Conservation (phyloP, 1,140 invertebrate genomes). For the Leptinotarsa undecemlineata region DNA sequence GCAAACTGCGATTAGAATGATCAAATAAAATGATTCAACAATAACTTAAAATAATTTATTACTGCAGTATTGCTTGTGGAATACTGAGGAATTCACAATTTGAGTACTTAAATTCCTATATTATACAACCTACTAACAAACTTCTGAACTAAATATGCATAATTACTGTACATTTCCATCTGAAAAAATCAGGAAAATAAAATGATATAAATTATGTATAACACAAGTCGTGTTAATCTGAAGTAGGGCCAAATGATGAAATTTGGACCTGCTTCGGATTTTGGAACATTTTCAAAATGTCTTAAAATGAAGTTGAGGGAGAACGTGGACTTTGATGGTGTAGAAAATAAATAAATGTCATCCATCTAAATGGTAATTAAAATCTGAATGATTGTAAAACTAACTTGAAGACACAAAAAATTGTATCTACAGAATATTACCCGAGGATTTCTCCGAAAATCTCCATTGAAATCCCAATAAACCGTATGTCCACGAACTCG, state of each 20-base stretch:
- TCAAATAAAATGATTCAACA: conserved; percentile 18
- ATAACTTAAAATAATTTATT: conserved; percentile 40
- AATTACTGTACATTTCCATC: conserved; percentile 36
- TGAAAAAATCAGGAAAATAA: conserved; percentile 40
- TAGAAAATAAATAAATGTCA: too few relatives aligned
- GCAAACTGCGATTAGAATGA: neutral
- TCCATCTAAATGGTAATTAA: too few relatives aligned
- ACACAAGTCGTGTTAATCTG: neutral
- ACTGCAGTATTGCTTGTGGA: conserved; percentile 37
- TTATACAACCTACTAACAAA: conserved; percentile 20
- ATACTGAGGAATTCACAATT: conserved; percentile 33
- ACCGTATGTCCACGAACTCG: too few relatives aligned
- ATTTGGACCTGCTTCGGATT: neutral
- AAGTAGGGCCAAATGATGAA: neutral
- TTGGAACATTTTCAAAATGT: neutral
- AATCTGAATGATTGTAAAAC: too few relatives aligned
- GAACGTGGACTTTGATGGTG: neutral
- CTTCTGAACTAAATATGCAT: conserved; percentile 19
- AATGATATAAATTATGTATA: conserved; percentile 22
- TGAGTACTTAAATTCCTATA: conserved; percentile 33
- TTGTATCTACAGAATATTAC: too few relatives aligned
- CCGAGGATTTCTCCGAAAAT: too few relatives aligned
- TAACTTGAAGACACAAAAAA: too few relatives aligned
- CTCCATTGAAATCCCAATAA: too few relatives aligned
- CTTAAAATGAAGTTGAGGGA: neutral